phyloP scores from a whole-genome alignment of 1,140 invertebrate genomes.

The Rhagoletis pomonella region DNA sequence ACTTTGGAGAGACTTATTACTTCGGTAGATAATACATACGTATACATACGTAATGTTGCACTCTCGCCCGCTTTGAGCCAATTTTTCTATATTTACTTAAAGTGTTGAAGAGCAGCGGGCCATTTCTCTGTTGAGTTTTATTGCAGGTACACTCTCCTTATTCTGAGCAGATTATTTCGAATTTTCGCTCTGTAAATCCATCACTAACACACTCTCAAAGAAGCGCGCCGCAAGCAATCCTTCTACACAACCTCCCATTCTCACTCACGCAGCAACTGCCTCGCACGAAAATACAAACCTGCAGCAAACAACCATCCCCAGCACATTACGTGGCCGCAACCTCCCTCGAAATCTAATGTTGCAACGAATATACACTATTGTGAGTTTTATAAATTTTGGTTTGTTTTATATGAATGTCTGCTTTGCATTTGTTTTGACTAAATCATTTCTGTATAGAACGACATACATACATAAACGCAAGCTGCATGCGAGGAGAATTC shows the following conservation, averaged over 20 bases:
- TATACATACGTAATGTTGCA: too few relatives aligned
- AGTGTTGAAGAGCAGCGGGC: neutral
- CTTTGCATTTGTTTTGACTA: constrained; percentile 5
- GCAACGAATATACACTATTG: too few relatives aligned
- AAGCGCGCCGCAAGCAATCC: neutral
- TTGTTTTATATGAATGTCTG: neutral
- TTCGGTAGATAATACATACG: too few relatives aligned
- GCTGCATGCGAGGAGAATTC: neutral
- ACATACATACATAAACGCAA: too few relatives aligned
- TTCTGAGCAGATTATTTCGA: neutral
- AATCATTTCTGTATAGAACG: neutral
- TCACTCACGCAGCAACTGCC: neutral
- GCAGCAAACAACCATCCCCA: too few relatives aligned
- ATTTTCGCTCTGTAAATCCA: neutral
- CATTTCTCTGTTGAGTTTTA: neutral
- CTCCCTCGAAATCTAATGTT: too few relatives aligned
- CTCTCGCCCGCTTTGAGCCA: too few relatives aligned
- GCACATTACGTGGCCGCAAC: too few relatives aligned
- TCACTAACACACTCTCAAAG: neutral
- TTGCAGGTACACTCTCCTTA: neutral
- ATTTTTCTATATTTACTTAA: neutral
- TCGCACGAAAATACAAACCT: too few relatives aligned
- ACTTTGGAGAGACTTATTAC: too few relatives aligned
- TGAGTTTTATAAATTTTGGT: neutral
- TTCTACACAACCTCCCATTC: neutral